Evolutionary conservation across 2,888 invertebrate species (phyloP).

Genomic region (Pandemis heparana): DNA sequence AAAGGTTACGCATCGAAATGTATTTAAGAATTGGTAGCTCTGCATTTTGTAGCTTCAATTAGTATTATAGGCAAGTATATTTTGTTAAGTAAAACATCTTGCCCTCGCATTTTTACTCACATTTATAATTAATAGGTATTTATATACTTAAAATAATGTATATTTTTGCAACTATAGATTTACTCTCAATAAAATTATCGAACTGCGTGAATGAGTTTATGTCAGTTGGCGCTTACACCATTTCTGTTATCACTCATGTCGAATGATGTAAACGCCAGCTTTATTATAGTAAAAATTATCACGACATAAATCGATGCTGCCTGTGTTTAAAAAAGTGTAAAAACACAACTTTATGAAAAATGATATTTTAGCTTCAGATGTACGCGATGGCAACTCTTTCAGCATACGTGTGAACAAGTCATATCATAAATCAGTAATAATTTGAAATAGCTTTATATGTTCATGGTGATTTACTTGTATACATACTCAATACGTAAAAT

Average conservation of each 20-base stretch:
- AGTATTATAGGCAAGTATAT: slow-evolving; percentile 26
- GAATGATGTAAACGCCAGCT: neutral
- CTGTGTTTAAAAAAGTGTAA: too few species aligned
- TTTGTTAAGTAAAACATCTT: slow-evolving; percentile 21
- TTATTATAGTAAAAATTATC: neutral
- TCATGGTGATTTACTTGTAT: neutral
- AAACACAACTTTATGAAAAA: too few species aligned
- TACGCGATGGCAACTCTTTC: neutral
- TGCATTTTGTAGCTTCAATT: neutral
- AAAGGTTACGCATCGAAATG: neutral
- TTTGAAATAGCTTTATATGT: neutral
- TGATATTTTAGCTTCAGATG: neutral
- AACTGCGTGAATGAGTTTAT: neutral
- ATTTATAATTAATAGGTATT: slow-evolving; percentile 1
- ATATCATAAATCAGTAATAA: neutral
- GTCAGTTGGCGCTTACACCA: neutral
- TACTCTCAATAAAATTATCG: neutral
- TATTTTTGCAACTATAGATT: slow-evolving; percentile 10
- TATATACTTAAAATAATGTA: slow-evolving; percentile 13
- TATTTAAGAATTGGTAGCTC: neutral
- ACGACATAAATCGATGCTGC: too few species aligned
- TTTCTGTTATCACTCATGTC: neutral
- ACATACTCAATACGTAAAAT: neutral
- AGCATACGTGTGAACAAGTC: neutral
- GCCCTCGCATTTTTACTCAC: slow-evolving; percentile 26